Percentiles rank a stretch among this genome's conserved stretches.
Conservation (phyloP, 2,113 vertebrate species). For the Oenanthe melanoleuca region DNA sequence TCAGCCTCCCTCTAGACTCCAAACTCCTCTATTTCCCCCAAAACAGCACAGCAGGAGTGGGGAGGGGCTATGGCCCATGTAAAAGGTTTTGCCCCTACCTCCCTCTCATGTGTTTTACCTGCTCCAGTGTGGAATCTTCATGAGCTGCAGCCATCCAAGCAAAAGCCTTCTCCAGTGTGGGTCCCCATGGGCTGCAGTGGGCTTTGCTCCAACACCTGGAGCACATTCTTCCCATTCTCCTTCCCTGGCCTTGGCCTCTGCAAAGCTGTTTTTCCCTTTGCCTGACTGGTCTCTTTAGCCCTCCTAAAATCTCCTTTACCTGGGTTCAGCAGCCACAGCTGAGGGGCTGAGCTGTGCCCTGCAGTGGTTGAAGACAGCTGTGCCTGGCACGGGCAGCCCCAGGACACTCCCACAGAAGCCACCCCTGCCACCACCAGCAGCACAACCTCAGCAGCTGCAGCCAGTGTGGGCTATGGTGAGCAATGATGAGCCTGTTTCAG, state of each 20-base stretch:
- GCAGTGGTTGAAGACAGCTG: fast-evolving
- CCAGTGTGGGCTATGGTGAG: not conserved
- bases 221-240: not conserved
- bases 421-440: not conserved
- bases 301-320: not conserved
- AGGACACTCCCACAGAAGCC: not conserved
- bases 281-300: not conserved
- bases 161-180: not conserved
- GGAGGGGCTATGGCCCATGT: fast-evolving
- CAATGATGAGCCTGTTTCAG: not conserved
- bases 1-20: not conserved
- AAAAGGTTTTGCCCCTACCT: not conserved
- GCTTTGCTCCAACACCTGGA: not conserved
- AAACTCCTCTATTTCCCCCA: fast-evolving
- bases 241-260: not conserved
- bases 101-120: not conserved
- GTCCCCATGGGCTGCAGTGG: fast-evolving
- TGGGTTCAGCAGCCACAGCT: fast-evolving
- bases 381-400: not conserved
- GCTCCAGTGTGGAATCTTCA: not conserved
- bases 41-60: fast-evolving
- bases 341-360: not conserved
- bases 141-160: not conserved
- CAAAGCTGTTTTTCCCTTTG: not conserved
- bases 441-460: not conserved